These are phyloP conservation scores for Macrophya annulata DNA, from an alignment of 2,888 invertebrate genomes.

Conservation along the genomic window DNA sequence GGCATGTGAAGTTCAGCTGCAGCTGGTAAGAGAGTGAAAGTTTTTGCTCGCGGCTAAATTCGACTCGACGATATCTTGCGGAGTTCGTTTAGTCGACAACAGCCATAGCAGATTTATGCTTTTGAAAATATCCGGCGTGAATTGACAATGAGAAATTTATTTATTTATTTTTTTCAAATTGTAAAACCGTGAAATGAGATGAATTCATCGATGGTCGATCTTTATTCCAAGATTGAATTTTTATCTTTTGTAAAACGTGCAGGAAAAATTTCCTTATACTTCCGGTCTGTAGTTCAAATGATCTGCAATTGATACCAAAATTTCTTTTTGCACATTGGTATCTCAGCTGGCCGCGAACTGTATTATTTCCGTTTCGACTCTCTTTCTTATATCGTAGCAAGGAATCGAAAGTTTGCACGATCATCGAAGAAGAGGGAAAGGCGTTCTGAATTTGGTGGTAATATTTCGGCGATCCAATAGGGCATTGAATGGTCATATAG, in stretches of 20 bases:
- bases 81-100: slow-evolving; percentile 3
- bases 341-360: slow-evolving; percentile 4
- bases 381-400: neutral
- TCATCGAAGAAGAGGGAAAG: slow-evolving; percentile 7
- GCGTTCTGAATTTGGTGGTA: slow-evolving; percentile 22
- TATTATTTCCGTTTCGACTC: neutral
- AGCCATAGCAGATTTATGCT: neutral
- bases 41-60: slow-evolving; percentile 39
- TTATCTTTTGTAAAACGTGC: neutral
- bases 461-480: slow-evolving; percentile 18
- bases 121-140: neutral
- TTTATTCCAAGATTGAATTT: neutral
- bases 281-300: neutral
- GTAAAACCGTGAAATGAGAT: neutral
- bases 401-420: slow-evolving; percentile 32
- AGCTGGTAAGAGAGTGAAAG: slow-evolving; percentile 42
- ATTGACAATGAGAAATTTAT: neutral
- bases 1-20: slow-evolving; percentile 42
- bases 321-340: neutral
- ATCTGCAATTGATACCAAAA: slow-evolving; percentile 26
- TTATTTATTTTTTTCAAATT: neutral
- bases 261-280: neutral
- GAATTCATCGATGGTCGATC: neutral
- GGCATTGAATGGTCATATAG: slow-evolving; percentile 38
- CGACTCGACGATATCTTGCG: neutral